Percentiles rank a stretch among this genome's conserved stretches.
Evolutionary conservation across 2,888 invertebrate species (phyloP).

Genomic region (Mimas tiliae): DNA sequence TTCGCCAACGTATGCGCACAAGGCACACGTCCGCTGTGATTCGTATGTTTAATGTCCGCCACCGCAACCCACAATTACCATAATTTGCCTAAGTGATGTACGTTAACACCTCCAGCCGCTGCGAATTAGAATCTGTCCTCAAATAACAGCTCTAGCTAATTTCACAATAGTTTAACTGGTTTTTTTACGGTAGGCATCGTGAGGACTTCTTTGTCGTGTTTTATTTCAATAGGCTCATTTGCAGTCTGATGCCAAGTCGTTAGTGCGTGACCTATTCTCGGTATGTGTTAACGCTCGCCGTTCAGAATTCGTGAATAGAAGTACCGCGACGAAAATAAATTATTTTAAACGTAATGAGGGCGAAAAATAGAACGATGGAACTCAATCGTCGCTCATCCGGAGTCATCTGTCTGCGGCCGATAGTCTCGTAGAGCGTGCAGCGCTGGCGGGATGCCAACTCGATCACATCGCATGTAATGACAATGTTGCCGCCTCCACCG

Average conservation of each 20-base stretch:
- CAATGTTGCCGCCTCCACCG: constrained; percentile 56
- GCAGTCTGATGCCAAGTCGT: constrained; percentile 67
- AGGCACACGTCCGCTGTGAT: background rate
- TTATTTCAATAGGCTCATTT: constrained; percentile 66
- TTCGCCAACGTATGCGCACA: constrained; percentile 37
- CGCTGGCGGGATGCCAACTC: constrained; percentile 71
- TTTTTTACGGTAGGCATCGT: constrained; percentile 60
- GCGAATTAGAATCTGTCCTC: constrained; percentile 58
- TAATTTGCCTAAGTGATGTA: constrained; percentile 56
- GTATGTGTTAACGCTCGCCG: constrained; percentile 68
- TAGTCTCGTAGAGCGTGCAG: constrained; percentile 59
- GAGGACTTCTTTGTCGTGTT: constrained; percentile 70
- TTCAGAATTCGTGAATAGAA: constrained; percentile 62
- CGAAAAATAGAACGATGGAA: constrained; percentile 79
- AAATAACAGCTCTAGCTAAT: constrained; percentile 65
- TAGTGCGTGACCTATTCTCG: constrained; percentile 70
- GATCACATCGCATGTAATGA: constrained; percentile 59
- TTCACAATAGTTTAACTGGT: constrained; percentile 66
- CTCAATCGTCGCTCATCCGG: constrained; percentile 66
- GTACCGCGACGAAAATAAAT: constrained; percentile 74
- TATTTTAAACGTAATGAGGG: constrained; percentile 81
- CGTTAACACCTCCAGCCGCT: constrained; percentile 52
- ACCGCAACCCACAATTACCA: constrained; percentile 49
- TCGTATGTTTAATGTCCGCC: constrained; percentile 8
- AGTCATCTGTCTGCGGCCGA: constrained; percentile 61